These are phyloP conservation scores for Taenaris catops DNA, from an alignment of 2,888 invertebrate species.

Conservation along the genomic window DNA sequence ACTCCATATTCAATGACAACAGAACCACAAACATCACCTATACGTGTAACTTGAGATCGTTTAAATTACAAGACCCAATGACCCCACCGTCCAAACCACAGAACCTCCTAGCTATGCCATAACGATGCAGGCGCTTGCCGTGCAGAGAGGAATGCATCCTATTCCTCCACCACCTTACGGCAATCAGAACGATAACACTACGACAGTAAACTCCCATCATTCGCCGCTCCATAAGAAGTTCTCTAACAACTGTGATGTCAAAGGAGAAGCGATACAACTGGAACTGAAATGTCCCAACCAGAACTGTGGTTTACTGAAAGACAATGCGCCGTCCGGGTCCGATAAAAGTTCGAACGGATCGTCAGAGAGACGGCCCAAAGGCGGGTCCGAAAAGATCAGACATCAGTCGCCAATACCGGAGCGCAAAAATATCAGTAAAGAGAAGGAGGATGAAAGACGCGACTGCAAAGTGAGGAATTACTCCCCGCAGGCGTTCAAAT, in stretches of 20 bases:
- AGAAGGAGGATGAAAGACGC: slow-evolving; percentile 92
- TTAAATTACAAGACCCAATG: too few relatives aligned
- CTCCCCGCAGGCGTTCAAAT: slow-evolving; percentile 98
- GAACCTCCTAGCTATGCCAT: slow-evolving; percentile 96
- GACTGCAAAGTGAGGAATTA: slow-evolving; percentile 96
- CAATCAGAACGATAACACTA: slow-evolving; percentile 53
- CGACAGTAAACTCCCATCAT: slow-evolving; percentile 67
- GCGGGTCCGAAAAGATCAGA: slow-evolving; percentile 88
- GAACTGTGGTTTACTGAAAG: slow-evolving; percentile 71
- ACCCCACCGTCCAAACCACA: slow-evolving; percentile 86
- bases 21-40: too few relatives aligned
- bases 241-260: slow-evolving; percentile 75
- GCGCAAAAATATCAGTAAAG: slow-evolving; percentile 93
- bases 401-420: slow-evolving; percentile 98
- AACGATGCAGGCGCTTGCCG: slow-evolving; percentile 91
- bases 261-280: slow-evolving; percentile 76
- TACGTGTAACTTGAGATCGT: too few relatives aligned
- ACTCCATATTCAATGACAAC: too few relatives aligned
- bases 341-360: slow-evolving; percentile 76
- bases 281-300: slow-evolving; percentile 74
- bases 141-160: slow-evolving; percentile 83
- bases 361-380: slow-evolving; percentile 48
- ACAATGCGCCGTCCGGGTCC: slow-evolving; percentile 80
- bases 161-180: slow-evolving; percentile 86
- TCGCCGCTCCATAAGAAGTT: slow-evolving; percentile 86